Percentiles rank a stretch among this genome's conserved stretches.
phyloP scores from a whole-genome alignment of 2,888 invertebrate genomes.

The Eupithecia dodoneata region DNA sequence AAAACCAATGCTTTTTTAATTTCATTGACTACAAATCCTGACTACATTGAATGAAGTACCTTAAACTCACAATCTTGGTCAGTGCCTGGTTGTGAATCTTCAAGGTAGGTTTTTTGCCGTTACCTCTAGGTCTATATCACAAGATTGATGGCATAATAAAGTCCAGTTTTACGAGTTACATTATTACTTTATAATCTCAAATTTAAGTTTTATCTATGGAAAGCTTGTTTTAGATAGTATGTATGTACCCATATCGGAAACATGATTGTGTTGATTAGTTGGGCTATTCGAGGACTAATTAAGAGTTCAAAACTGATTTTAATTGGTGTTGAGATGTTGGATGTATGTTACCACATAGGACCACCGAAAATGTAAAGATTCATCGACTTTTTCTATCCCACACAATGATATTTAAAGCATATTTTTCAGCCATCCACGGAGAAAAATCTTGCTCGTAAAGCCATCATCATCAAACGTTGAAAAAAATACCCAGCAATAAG shows the following conservation, averaged over 20 bases:
- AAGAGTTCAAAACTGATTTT: conserved; percentile 32
- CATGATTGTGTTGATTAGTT: conserved; percentile 76
- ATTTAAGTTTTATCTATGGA: conserved; percentile 79
- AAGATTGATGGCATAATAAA: conserved; percentile 82
- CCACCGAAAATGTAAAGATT: not conserved
- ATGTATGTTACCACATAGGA: not conserved
- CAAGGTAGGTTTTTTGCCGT: not conserved
- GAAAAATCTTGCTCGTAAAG: not conserved
- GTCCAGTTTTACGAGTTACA: conserved; percentile 74
- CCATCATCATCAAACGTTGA: not conserved
- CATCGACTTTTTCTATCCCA: not conserved
- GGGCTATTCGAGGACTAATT: conserved; percentile 50
- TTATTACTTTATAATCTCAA: conserved; percentile 78
- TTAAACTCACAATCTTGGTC: not conserved
- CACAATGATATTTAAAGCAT: no score
- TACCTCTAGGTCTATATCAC: conserved; percentile 53
- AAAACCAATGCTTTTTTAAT: not conserved
- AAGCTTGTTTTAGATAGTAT: conserved; percentile 76
- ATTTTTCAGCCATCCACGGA: not conserved
- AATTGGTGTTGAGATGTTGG: conserved; percentile 8
- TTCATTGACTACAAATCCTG: not conserved
- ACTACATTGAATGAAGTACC: not conserved
- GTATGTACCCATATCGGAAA: conserved; percentile 56
- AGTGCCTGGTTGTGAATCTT: not conserved
- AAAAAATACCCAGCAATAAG: no score